A percentile compares a stretch with the other conserved stretches of the same genome.
phyloP scores from a whole-genome alignment of 2,888 invertebrate species.

The Scaptomyza polygonia region DNA sequence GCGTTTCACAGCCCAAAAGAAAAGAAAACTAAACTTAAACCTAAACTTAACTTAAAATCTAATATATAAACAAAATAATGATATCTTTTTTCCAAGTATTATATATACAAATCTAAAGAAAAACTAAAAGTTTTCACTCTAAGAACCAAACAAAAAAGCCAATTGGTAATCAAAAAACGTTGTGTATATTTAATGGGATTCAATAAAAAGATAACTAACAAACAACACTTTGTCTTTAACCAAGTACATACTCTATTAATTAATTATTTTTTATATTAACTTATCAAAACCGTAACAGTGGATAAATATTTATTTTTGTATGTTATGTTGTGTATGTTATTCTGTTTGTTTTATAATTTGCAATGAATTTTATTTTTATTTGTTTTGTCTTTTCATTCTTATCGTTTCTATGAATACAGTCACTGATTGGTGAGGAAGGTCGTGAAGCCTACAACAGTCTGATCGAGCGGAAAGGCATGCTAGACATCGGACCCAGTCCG shows the following conservation, averaged over 20 bases:
- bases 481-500: constrained; percentile 71
- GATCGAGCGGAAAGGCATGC: constrained; percentile 89
- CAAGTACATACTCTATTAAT: not conserved
- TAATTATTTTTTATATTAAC: not conserved
- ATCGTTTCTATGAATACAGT: constrained; percentile 85
- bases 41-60: constrained; percentile 40
- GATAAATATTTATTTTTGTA: not conserved
- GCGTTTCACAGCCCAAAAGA: constrained; percentile 67
- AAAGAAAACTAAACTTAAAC: constrained; percentile 43
- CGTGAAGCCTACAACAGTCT: constrained; percentile 96
- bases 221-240: constrained; percentile 23
- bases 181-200: constrained; percentile 78
- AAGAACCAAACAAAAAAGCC: constrained; percentile 67
- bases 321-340: not conserved
- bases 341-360: not conserved
- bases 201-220: constrained; percentile 53
- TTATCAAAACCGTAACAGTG: not conserved
- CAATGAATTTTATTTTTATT: constrained; percentile 24
- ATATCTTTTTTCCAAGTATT: constrained; percentile 71
- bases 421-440: constrained; percentile 93
- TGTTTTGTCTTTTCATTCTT: constrained; percentile 57
- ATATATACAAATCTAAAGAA: constrained; percentile 58
- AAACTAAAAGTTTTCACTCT: constrained; percentile 65
- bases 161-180: constrained; percentile 77
- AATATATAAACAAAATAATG: constrained; percentile 28